These are phyloP conservation scores for Xestia sexstrigata DNA, from an alignment of 2,888 invertebrate species.

Conservation along the genomic window DNA sequence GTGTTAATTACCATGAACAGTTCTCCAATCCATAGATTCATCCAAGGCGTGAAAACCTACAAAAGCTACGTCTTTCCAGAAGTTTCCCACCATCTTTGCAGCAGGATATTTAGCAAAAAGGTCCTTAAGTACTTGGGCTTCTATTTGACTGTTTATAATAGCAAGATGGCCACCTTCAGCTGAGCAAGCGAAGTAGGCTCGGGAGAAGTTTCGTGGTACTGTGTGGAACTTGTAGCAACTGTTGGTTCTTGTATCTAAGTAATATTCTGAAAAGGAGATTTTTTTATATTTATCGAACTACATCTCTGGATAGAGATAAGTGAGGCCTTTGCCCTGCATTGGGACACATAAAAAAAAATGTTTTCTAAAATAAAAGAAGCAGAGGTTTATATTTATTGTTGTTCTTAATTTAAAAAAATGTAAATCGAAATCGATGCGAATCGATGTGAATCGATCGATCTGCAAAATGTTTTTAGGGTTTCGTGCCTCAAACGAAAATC, in stretches of 20 bases:
- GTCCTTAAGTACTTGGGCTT: slow-evolving; percentile 67
- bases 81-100: slow-evolving; percentile 51
- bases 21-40: slow-evolving; percentile 72
- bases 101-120: slow-evolving; percentile 68
- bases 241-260: slow-evolving; percentile 68
- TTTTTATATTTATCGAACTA: too few species aligned
- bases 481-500: too few species aligned
- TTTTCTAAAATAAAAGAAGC: background rate
- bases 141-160: slow-evolving; percentile 75
- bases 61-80: slow-evolving; percentile 65
- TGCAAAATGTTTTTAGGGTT: too few species aligned
- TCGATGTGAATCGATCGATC: too few species aligned
- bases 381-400: too few species aligned
- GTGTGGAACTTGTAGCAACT: slow-evolving; percentile 80
- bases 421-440: too few species aligned
- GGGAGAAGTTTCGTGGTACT: slow-evolving; percentile 70
- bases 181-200: slow-evolving; percentile 75
- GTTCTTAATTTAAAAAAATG: too few species aligned
- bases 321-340: too few species aligned
- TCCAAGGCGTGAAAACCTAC: slow-evolving; percentile 73
- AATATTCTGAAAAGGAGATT: slow-evolving; percentile 70
- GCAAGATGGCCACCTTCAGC: slow-evolving; percentile 77
- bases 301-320: too few species aligned
- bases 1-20: slow-evolving; percentile 68
- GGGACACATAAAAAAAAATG: too few species aligned